Evolutionary conservation across 2,888 invertebrate genomes (phyloP), one percentile per base, ranked within the genome.

Genomic region (Drosophila trichaetosa): DNA sequence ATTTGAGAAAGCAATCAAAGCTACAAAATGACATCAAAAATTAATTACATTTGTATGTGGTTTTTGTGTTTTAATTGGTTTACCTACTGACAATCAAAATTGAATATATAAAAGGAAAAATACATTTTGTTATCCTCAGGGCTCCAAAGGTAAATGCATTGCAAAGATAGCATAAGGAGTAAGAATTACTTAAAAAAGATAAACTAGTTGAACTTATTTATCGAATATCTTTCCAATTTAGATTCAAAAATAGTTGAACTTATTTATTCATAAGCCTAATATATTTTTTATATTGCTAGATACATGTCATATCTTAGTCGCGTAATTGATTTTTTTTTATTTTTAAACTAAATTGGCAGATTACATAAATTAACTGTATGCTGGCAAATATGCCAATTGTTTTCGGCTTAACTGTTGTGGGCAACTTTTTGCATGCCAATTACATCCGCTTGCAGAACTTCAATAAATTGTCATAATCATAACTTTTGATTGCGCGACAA

Each of bases 401-500:
- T 29, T 58, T 54, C 16, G 13, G 8, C 24, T 16, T 27, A 52
- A 34, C n/a, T 13, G 21, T 36, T 58, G 38, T 42, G 40, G 13
- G 24, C 42, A 62, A 71, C n/a, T 42, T 69, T 40, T 33, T 21
- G 59, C 31, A 49, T 69, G 57, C 5, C 49, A 69, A 69, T 69
- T 70, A 46, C 24, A 29, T 33, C 38, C 69, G 51, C 46, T 18
- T 40, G 13, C 29, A 29, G 58, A 54, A 27, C 53, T 57, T 27
- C 62, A 70, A 70, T 82, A 60, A 83, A 74, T 73, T 79, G 69
- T 54, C 69, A 75, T 76, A 58, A 69, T 27, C 72, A 74, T 72
- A 86, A 70, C 36, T 87, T 79, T 73, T 69, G 72, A 70, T 75
- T 69, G 79, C 51, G 66, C 54, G 52, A 68, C 88, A 75, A 83